These are phyloP conservation scores for Alces alces DNA, from an alignment of 2,113 vertebrate species.

Conservation along the genomic window DNA sequence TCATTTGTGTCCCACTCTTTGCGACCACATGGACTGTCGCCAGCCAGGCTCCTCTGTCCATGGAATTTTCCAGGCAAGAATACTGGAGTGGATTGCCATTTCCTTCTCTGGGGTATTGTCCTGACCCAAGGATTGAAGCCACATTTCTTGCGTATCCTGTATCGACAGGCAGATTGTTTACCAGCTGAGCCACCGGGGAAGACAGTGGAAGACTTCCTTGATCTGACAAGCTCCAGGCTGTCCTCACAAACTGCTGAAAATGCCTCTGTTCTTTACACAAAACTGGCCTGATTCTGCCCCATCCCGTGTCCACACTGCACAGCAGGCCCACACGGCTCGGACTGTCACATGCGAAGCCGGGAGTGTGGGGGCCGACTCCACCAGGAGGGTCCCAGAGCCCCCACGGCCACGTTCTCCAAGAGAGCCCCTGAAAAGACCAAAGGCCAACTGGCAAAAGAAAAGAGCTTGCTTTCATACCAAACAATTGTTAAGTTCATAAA, in stretches of 20 bases:
- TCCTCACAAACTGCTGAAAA: not conserved
- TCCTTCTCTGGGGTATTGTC: not conserved
- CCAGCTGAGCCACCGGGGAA: not conserved
- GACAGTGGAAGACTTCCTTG: not conserved
- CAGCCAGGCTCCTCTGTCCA: not conserved
- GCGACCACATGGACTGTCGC: not conserved
- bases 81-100: not conserved
- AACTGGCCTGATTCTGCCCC: not conserved
- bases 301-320: rapidly evolving
- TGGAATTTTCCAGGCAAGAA: not conserved
- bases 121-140: not conserved
- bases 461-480: not conserved
- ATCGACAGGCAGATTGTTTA: not conserved
- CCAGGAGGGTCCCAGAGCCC: not conserved
- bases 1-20: not conserved
- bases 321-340: rapidly evolving
- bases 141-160: not conserved
- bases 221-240: not conserved
- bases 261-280: not conserved
- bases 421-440: not conserved
- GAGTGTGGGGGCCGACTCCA: rapidly evolving
- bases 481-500: not conserved
- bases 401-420: rapidly evolving
- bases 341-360: rapidly evolving
- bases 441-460: not conserved